Evolutionary conservation across 2,888 invertebrate genomes (phyloP).

Genomic region (Argynnis bischoffii): DNA sequence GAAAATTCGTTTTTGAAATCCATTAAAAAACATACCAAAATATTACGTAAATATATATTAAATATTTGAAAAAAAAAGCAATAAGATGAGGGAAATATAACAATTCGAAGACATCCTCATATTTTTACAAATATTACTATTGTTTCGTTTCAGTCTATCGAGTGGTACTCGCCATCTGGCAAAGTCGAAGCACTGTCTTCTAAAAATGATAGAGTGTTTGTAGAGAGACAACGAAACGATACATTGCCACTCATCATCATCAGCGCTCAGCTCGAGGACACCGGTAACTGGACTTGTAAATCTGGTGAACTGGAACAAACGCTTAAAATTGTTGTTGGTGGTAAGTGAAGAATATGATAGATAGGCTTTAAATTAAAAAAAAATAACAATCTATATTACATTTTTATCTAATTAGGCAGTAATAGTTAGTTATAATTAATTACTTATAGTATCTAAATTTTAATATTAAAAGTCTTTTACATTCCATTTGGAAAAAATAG

Average conservation of each 20-base stretch:
- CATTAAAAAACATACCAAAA: too few species aligned
- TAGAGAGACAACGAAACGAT: conserved; percentile 54
- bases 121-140: background rate
- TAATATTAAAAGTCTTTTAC: background rate
- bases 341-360: conserved; percentile 45
- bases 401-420: too few species aligned
- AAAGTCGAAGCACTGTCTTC: conserved; percentile 55
- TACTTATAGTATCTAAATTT: too few species aligned
- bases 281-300: conserved; percentile 74
- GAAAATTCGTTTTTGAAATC: too few species aligned
- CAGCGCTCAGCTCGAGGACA: conserved; percentile 57
- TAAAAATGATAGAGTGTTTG: conserved; percentile 59
- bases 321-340: conserved; percentile 66
- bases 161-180: conserved; percentile 62
- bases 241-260: conserved; percentile 62
- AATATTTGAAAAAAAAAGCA: background rate
- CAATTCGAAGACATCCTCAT: background rate
- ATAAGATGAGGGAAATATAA: background rate
- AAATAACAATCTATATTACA: too few species aligned
- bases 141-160: conserved; percentile 57
- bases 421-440: too few species aligned
- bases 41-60: too few species aligned
- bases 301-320: conserved; percentile 60
- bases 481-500: background rate
- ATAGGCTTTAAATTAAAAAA: too few species aligned